A percentile compares a stretch with the other conserved stretches of the same genome.
Conservation (phyloP, 2,797 vertebrate species). For the Myotis myotis region DNA sequence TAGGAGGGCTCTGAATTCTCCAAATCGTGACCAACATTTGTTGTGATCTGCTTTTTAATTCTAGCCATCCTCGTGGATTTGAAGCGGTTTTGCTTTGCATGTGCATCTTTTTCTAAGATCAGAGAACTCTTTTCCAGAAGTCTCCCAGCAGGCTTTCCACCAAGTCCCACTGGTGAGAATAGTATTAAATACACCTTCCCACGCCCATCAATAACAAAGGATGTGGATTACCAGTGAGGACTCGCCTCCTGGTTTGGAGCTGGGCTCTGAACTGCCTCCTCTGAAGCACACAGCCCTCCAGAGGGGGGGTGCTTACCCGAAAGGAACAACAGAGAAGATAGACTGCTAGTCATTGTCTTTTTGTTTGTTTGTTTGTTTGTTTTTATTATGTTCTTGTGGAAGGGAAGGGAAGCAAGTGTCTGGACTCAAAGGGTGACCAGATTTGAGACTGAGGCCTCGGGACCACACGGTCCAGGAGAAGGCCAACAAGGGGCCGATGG, state of each 20-base stretch:
- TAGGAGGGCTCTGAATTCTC: neutral
- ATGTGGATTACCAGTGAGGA: neutral
- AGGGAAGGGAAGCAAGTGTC: neutral
- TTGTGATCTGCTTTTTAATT: neutral
- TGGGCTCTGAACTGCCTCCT: neutral
- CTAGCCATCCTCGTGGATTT: neutral
- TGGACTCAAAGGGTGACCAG: slow-evolving; percentile 89
- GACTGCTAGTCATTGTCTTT: neutral
- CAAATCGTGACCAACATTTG: neutral
- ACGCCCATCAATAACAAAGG: neutral
- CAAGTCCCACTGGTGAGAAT: neutral
- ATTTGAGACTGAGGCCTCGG: slow-evolving; percentile 89
- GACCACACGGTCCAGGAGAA: slow-evolving; percentile 88
- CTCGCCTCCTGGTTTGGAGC: neutral
- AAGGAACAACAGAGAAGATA: neutral
- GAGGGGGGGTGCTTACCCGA: neutral
- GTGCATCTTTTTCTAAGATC: neutral
- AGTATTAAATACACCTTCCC: neutral
- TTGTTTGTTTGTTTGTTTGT: too few relatives aligned
- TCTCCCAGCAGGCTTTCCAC: neutral
- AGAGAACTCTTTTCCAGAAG: neutral
- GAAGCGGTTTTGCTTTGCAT: neutral
- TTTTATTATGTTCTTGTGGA: neutral
- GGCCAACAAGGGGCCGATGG: slow-evolving; percentile 89
- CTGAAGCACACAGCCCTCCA: neutral